phyloP scores from a whole-genome alignment of 1,140 invertebrate species.

The Nilaparvata lugens region DNA sequence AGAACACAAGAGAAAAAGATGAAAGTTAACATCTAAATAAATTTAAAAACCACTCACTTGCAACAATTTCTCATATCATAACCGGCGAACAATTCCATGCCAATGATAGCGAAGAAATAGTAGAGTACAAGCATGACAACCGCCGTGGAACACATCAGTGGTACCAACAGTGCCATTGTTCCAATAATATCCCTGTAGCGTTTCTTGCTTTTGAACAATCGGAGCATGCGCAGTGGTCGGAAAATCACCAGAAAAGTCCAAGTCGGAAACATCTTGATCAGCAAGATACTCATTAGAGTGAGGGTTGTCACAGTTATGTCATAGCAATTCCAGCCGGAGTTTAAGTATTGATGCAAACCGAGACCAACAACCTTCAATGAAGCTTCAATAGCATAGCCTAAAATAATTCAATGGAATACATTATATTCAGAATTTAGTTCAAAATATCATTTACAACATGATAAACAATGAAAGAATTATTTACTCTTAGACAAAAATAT shows the following conservation, averaged over 20 bases:
- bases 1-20: too few relatives aligned
- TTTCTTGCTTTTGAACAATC: conserved; percentile 74
- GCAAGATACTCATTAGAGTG: conserved; percentile 53
- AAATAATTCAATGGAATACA: conserved; percentile 27
- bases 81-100: conserved; percentile 78
- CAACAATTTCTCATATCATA: conserved; percentile 76
- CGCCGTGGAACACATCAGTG: conserved; percentile 60
- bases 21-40: background rate
- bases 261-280: conserved; percentile 52
- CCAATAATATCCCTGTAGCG: conserved; percentile 83
- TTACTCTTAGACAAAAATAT: too few relatives aligned
- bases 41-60: conserved; percentile 48
- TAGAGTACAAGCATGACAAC: conserved; percentile 80
- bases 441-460: too few relatives aligned
- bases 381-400: conserved; percentile 71
- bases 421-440: too few relatives aligned
- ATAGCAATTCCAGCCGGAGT: conserved; percentile 80
- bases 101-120: conserved; percentile 86
- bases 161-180: conserved; percentile 71
- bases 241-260: conserved; percentile 67
- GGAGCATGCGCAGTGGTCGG: conserved; percentile 51
- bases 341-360: conserved; percentile 60
- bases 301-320: conserved; percentile 65
- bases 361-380: conserved; percentile 61
- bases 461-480: too few relatives aligned